These are phyloP conservation scores for Eupithecia abbreviata DNA, from an alignment of 2,888 invertebrate species.

Conservation along the genomic window DNA sequence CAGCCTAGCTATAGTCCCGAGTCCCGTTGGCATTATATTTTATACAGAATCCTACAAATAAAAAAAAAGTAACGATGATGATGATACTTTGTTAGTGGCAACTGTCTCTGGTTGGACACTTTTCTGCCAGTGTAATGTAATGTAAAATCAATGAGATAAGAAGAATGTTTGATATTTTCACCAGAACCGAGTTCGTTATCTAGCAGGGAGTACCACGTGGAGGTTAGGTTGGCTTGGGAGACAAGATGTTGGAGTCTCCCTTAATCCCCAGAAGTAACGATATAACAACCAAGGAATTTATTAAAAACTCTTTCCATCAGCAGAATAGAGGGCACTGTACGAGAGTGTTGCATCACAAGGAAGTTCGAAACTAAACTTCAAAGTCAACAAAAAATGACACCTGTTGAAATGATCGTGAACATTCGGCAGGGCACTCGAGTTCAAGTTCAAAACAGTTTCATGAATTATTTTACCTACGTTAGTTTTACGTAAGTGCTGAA, in stretches of 20 bases:
- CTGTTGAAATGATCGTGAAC: neutral
- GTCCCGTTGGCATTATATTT: neutral
- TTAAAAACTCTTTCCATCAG: neutral
- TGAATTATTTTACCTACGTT: neutral
- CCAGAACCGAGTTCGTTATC: no score
- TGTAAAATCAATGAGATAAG: no score
- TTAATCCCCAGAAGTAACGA: no score
- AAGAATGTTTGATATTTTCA: no score
- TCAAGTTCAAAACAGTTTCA: slow-evolving; percentile 7
- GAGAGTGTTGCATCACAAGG: neutral
- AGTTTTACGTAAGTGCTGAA: neutral
- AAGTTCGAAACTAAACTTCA: neutral
- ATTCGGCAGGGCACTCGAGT: slow-evolving; percentile 8
- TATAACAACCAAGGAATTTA: neutral
- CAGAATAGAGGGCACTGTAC: neutral
- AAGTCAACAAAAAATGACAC: slow-evolving; percentile 1
- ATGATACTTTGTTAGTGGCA: no score
- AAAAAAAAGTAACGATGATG: neutral
- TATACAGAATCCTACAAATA: neutral
- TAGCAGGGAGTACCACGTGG: no score
- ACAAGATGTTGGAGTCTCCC: no score
- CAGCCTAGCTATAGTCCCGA: neutral
- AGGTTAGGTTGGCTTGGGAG: no score
- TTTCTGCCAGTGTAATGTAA: no score
- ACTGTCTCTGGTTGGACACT: no score